Evolutionary conservation across 2,888 invertebrate genomes (phyloP), one percentile per base, ranked within the genome.

Genomic region (Hirtodrosophila cameraria): DNA sequence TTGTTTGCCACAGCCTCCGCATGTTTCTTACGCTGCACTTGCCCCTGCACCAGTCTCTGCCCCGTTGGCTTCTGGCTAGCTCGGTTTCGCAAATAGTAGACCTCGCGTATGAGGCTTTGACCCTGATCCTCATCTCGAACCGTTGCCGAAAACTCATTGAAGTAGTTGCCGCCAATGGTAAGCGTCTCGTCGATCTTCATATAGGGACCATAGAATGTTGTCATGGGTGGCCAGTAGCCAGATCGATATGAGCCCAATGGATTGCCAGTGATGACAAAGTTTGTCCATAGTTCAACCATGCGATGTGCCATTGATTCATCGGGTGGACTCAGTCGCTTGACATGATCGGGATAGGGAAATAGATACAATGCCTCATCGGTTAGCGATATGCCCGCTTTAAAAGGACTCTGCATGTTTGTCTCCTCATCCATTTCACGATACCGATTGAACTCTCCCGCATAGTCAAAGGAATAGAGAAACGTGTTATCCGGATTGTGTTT

Each of bases 331-430:
- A 92, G 75, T 0, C 80, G 69, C 20, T 76, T 75, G 0, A 86
- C 90, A 52, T 90, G 89, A 0, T 88, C 81, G 2, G 90, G 90
- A 62, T 89, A 90, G 8, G 91, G 90, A 73, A 93, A 93, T n/a
- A 93, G 82, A 73, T 93, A 92, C 3, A 93, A 89, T 0, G 93
- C 89, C 70, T 93, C 93, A 65, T 93, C 93, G 1, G 93, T 93
- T 43, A 93, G 91, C 8, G 93, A 92, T 2, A 92, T 92, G 1
- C 93, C 92, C 23, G 91, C 92, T 28, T 79, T 87, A 61, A 92
- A 92, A 1, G 92, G 91, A 15, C 90, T 88, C 42, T 89, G 89
- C 70, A 89, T 88, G 31, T 91, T 91, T 25, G 89, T 90, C 54
- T 89, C 89, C 55, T 90, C 89, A 39, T 90, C 90, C 72, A 90